Percentiles rank a stretch among this genome's conserved stretches.
Conservation (phyloP, 2,797 vertebrate genomes). For the Gastrophryne carolinensis region DNA sequence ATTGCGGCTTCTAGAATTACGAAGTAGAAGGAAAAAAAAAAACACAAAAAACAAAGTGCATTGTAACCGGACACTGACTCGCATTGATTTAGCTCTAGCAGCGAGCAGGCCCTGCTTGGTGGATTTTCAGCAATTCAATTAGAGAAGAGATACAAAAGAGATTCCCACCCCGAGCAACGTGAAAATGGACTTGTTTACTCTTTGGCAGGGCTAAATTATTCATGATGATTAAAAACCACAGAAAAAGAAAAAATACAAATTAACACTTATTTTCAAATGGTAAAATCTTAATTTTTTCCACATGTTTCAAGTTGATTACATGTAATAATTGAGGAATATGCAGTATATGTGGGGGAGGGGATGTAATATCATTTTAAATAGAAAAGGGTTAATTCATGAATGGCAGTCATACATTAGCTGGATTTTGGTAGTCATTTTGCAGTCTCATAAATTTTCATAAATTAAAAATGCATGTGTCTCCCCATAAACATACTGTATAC, state of each 20-base stretch:
- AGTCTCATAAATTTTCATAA: too few species aligned
- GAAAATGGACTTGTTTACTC: constrained; percentile 28
- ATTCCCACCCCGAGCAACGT: not conserved
- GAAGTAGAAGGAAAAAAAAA: constrained; percentile 38
- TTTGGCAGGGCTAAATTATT: constrained; percentile 62
- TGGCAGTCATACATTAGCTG: too few species aligned
- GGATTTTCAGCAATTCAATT: constrained; percentile 59
- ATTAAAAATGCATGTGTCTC: too few species aligned
- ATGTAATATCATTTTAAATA: not conserved
- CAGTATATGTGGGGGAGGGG: not conserved
- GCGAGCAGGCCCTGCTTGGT: constrained; percentile 55
- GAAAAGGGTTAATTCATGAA: not conserved
- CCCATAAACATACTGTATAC: too few species aligned
- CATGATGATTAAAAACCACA: constrained; percentile 57
- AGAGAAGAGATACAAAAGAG: constrained; percentile 55
- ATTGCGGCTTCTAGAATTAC: constrained; percentile 85
- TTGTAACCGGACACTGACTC: constrained; percentile 89
- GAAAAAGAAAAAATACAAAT: constrained; percentile 56
- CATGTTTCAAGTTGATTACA: not conserved
- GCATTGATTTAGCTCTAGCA: constrained; percentile 69
- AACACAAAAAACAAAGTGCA: constrained; percentile 57
- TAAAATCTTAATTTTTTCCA: not conserved
- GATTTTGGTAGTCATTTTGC: too few species aligned
- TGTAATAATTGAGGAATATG: not conserved
- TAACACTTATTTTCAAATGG: constrained; percentile 33